These are phyloP conservation scores for Trissolcus basalis DNA, from an alignment of 1,140 invertebrate species.

Conservation along the genomic window DNA sequence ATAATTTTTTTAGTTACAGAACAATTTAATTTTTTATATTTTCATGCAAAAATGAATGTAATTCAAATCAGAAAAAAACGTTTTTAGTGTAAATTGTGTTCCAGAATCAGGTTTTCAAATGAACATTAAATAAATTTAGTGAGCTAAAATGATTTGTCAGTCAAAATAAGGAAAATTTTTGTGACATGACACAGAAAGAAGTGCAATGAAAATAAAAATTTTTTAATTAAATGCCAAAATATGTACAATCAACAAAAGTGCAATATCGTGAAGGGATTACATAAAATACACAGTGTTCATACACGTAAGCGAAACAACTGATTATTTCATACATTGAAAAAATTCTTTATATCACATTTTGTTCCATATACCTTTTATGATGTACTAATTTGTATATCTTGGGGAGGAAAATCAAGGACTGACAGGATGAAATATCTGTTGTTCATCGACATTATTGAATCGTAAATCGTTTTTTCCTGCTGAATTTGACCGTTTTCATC, in stretches of 20 bases:
- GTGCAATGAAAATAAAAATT: slow-evolving; percentile 35
- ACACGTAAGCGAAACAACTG: slow-evolving; percentile 58
- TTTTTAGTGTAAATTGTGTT: no score
- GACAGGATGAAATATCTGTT: slow-evolving; percentile 27
- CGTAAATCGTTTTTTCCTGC: slow-evolving; percentile 32
- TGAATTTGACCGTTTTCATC: slow-evolving; percentile 53
- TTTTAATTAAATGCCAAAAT: slow-evolving; percentile 38
- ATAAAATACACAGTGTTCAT: slow-evolving; percentile 56
- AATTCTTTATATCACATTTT: slow-evolving; percentile 57
- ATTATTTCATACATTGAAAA: slow-evolving; percentile 60
- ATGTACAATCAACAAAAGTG: slow-evolving; percentile 38
- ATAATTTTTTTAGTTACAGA: no score
- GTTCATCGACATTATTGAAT: slow-evolving; percentile 21
- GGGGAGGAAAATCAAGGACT: slow-evolving; percentile 35
- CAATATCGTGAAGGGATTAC: slow-evolving; percentile 43
- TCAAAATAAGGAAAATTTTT: neutral
- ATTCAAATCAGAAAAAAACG: no score
- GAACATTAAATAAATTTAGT: no score
- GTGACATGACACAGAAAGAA: slow-evolving; percentile 14
- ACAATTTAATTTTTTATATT: no score
- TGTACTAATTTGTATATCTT: slow-evolving; percentile 34
- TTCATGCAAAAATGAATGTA: no score
- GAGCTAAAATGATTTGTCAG: no score
- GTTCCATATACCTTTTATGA: slow-evolving; percentile 34
- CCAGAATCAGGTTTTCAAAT: no score